phyloP scores from a whole-genome alignment of 35 echinoderm and acorn worm genomes.

The Heliocidaris tuberculata region DNA sequence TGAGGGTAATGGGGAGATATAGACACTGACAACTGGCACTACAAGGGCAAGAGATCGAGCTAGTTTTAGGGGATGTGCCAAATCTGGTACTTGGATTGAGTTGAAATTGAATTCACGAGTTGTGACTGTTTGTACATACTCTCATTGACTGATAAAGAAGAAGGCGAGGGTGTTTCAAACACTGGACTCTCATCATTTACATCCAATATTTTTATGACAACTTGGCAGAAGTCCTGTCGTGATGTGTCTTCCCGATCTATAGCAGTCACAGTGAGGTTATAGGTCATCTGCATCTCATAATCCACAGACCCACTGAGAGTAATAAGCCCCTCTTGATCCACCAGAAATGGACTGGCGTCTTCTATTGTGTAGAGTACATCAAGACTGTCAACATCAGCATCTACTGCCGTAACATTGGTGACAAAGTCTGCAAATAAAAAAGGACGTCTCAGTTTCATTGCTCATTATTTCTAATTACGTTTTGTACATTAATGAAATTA shows the following conservation, averaged over 20 bases:
- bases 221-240: slow-evolving; percentile 4
- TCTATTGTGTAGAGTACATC: slow-evolving; percentile 19
- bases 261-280: slow-evolving; percentile 40
- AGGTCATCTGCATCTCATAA: slow-evolving; percentile 34
- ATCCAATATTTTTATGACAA: slow-evolving; percentile 51
- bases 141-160: neutral
- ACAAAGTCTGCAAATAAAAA: neutral
- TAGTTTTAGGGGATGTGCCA: too few species aligned
- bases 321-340: slow-evolving; percentile 44
- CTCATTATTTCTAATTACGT: neutral
- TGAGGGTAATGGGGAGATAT: too few species aligned
- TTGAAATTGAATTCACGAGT: neutral
- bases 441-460: neutral
- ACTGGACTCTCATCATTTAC: slow-evolving; percentile 64
- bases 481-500: too few species aligned
- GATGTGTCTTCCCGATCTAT: slow-evolving; percentile 36
- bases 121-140: neutral
- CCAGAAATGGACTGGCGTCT: neutral
- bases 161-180: slow-evolving; percentile 13
- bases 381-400: neutral
- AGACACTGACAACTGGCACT: too few species aligned
- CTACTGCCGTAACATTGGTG: neutral
- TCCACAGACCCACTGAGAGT: slow-evolving; percentile 45
- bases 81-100: neutral
- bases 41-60: too few species aligned